These are phyloP conservation scores for Cerceris rybyensis DNA, from an alignment of 2,888 invertebrate genomes.

Conservation along the genomic window DNA sequence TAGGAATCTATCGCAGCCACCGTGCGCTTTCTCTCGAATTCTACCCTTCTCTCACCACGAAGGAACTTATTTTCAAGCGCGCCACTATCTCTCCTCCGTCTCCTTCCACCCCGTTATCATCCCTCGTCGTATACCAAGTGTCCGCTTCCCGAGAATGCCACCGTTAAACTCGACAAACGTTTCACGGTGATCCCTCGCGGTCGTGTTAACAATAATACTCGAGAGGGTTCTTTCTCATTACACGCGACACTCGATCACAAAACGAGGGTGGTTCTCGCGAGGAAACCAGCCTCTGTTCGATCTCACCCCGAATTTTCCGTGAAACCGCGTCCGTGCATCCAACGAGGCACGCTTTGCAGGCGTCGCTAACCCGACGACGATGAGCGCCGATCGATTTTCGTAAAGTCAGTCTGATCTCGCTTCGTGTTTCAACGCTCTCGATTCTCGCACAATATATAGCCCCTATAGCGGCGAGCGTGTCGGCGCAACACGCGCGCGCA, in stretches of 20 bases:
- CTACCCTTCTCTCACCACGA: neutral
- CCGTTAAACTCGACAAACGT: neutral
- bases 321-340: constrained; percentile 41
- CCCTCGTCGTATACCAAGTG: constrained; percentile 55
- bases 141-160: neutral
- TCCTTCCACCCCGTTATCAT: constrained; percentile 48
- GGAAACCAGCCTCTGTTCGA: constrained; percentile 6
- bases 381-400: constrained; percentile 68
- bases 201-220: no score
- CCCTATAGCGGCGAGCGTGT: constrained; percentile 26
- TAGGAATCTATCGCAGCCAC: constrained; percentile 4
- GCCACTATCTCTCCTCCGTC: neutral
- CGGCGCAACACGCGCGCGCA: constrained; percentile 37
- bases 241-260: neutral
- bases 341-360: constrained; percentile 56
- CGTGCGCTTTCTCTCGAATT: constrained; percentile 7
- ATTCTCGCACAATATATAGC: constrained; percentile 61
- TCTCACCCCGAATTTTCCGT: constrained; percentile 17
- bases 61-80: neutral
- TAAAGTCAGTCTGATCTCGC: constrained; percentile 67
- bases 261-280: constrained; percentile 11
- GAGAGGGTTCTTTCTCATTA: no score
- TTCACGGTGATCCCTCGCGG: no score
- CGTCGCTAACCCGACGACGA: constrained; percentile 66
- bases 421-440: constrained; percentile 70